Evolutionary conservation across 2,888 invertebrate species (phyloP).

Genomic region (Lydus trimaculatus): DNA sequence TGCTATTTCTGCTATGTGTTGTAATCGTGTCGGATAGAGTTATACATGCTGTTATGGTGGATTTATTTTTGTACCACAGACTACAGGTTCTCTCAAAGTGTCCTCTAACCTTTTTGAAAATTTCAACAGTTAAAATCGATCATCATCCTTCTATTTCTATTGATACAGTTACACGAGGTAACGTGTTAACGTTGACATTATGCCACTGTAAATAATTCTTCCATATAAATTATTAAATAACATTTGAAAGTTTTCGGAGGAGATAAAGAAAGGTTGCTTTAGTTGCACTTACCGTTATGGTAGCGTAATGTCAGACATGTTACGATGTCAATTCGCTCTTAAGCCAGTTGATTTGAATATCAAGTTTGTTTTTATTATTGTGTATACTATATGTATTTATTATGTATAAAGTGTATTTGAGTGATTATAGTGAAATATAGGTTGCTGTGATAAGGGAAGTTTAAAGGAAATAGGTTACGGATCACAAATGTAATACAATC

Average conservation of each 20-base stretch:
- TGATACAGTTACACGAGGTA: background rate
- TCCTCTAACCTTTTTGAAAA: slow-evolving; percentile 11
- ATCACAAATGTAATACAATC: too few species aligned
- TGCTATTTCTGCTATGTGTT: background rate
- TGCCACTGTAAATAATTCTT: slow-evolving; percentile 23
- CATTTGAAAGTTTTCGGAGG: slow-evolving; percentile 9
- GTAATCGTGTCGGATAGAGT: background rate
- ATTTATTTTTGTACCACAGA: slow-evolving; percentile 1
- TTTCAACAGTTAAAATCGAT: slow-evolving; percentile 13
- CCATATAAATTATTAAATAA: slow-evolving; percentile 22
- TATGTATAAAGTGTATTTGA: slow-evolving; percentile 10
- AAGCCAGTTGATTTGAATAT: slow-evolving; percentile 10
- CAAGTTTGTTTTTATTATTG: background rate
- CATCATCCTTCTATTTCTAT: slow-evolving; percentile 12
- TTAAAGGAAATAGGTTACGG: too few species aligned
- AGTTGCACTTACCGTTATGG: background rate
- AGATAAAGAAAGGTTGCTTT: slow-evolving; percentile 22
- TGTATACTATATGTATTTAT: slow-evolving; percentile 20
- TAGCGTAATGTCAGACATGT: slow-evolving; percentile 12
- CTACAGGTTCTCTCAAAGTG: background rate
- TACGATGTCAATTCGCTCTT: background rate
- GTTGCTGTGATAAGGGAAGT: too few species aligned
- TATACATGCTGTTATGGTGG: background rate
- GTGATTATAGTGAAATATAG: too few species aligned
- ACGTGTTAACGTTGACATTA: slow-evolving; percentile 17